Percentiles rank a stretch among this genome's conserved stretches.
These are phyloP conservation scores for Ursus arctos DNA, from an alignment of 2,113 vertebrate genomes.

Conservation along the genomic window DNA sequence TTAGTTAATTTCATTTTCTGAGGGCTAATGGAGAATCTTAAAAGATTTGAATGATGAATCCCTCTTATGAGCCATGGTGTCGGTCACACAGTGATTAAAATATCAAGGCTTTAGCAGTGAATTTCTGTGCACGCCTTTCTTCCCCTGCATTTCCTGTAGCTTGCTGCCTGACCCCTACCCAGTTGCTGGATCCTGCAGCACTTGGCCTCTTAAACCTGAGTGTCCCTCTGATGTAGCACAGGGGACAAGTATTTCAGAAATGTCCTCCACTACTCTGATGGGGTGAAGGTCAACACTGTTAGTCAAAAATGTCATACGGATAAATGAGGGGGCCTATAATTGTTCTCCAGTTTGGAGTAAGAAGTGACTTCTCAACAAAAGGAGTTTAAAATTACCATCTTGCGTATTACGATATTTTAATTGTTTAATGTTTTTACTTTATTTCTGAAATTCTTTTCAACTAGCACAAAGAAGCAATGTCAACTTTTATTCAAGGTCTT, in stretches of 20 bases:
- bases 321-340: not conserved
- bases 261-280: not conserved
- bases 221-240: not conserved
- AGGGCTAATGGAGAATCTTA: not conserved
- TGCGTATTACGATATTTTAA: not conserved
- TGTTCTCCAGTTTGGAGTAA: constrained; percentile 36
- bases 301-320: not conserved
- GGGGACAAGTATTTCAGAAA: not conserved
- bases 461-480: constrained; percentile 1
- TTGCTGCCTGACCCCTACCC: not conserved
- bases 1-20: not conserved
- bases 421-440: not conserved
- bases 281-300: not conserved
- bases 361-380: constrained; percentile 28
- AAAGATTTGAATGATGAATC: not conserved
- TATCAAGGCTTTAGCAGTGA: not conserved
- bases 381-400: constrained; percentile 30
- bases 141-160: not conserved
- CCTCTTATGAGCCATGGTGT: not conserved
- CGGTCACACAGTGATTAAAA: not conserved
- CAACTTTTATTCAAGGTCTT: constrained; percentile 36
- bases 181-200: not conserved
- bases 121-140: not conserved
- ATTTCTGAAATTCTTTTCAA: constrained; percentile 41
- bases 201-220: not conserved